phyloP scores from a whole-genome alignment of 2,888 invertebrate species.

The Clivina fossor region DNA sequence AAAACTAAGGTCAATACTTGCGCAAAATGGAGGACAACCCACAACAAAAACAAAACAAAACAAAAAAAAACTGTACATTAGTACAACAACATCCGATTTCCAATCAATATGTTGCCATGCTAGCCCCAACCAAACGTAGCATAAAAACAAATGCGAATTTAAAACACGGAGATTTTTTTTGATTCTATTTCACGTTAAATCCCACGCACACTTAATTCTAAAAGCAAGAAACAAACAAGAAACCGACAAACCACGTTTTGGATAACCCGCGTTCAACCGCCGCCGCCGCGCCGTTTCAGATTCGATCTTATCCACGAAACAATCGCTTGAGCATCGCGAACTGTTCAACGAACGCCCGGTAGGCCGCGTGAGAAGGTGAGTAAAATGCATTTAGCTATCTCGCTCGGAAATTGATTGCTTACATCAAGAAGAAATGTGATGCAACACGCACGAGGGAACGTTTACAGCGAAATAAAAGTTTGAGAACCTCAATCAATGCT shows the following conservation, averaged over 20 bases:
- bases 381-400: conserved; percentile 15
- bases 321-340: conserved; percentile 22
- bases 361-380: conserved; percentile 1
- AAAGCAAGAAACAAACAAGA: conserved; percentile 7
- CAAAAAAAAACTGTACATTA: no score
- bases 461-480: conserved; percentile 29
- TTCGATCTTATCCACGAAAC: conserved; percentile 15
- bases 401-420: conserved; percentile 30
- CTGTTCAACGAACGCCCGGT: conserved; percentile 6
- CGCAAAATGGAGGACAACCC: no score
- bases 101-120: no score
- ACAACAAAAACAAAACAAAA: no score
- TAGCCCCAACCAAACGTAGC: no score
- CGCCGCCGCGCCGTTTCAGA: conserved; percentile 8
- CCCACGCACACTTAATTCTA: no score
- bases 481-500: conserved; percentile 15
- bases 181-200: no score
- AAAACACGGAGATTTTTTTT: no score
- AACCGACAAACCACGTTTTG: conserved; percentile 18
- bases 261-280: conserved; percentile 2
- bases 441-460: conserved; percentile 24
- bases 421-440: conserved; percentile 34
- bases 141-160: no score
- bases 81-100: no score
- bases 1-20: no score